phyloP scores from a whole-genome alignment of 2,113 vertebrate species.

The Dinomys branickii region DNA sequence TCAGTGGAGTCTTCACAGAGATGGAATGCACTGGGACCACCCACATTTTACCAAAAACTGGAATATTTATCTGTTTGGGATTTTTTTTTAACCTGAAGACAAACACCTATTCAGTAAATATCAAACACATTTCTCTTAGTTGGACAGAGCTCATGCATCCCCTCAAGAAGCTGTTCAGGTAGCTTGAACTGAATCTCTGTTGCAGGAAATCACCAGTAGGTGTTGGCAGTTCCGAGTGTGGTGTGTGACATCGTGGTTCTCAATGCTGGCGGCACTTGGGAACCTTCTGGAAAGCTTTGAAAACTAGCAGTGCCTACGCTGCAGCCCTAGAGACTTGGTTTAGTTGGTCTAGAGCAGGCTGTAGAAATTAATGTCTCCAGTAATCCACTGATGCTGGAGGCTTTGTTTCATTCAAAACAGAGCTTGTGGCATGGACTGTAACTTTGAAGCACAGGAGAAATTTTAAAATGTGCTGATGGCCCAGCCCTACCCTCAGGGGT shows the following conservation, averaged over 20 bases:
- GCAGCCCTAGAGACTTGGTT: not conserved
- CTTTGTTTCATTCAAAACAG: not conserved
- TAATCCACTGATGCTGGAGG: not conserved
- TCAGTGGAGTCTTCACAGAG: not conserved
- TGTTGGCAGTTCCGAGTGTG: not conserved
- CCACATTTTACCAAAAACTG: slow-evolving; percentile 8
- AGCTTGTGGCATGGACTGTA: not conserved
- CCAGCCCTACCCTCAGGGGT: not conserved
- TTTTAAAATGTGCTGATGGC: not conserved
- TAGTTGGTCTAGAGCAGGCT: not conserved
- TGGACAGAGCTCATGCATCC: not conserved
- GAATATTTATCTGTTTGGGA: not conserved
- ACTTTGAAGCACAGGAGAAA: not conserved
- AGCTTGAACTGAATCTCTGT: not conserved
- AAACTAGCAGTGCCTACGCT: not conserved
- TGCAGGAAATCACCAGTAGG: not conserved
- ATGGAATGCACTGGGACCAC: not conserved
- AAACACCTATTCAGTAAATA: not conserved
- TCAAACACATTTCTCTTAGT: not conserved
- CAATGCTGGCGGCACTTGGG: not conserved
- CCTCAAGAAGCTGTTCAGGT: not conserved
- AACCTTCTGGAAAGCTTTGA: not conserved
- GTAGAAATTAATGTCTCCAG: not conserved
- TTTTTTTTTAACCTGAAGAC: not conserved
- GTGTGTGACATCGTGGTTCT: not conserved